Percentiles rank a stretch among this genome's conserved stretches.
Evolutionary conservation across 2,113 vertebrate genomes (phyloP).

Genomic region (Oceanites oceanicus): DNA sequence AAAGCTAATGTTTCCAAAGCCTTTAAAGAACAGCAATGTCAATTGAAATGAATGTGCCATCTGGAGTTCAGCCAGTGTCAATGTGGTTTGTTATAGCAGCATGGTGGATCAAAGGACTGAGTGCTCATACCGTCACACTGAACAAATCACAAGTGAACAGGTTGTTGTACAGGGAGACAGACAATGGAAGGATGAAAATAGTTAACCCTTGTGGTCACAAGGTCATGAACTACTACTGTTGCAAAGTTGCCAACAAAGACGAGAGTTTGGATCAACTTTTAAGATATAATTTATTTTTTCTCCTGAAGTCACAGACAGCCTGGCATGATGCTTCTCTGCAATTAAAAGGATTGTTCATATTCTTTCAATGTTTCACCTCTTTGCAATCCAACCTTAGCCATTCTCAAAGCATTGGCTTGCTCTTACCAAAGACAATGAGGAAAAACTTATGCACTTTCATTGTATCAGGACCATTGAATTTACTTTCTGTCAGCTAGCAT

Average conservation of each 20-base stretch:
- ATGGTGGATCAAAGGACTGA: neutral
- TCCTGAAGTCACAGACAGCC: neutral
- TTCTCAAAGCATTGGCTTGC: neutral
- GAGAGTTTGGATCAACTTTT: neutral
- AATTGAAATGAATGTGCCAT: neutral
- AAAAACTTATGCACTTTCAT: neutral
- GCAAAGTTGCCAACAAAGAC: neutral
- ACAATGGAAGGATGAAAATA: neutral
- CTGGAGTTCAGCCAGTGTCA: neutral
- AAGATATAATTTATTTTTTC: neutral
- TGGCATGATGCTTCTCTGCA: neutral
- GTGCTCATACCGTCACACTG: neutral
- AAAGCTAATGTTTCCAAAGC: neutral
- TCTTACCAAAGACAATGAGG: neutral
- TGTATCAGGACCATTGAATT: neutral
- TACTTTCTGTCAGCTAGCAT: neutral
- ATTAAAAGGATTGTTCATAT: neutral
- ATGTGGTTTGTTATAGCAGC: neutral
- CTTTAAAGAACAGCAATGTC: neutral
- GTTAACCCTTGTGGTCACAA: neutral
- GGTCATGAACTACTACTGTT: neutral
- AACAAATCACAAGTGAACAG: neutral
- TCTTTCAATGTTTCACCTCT: neutral
- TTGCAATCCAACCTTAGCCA: neutral
- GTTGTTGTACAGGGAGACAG: neutral